Percentiles rank a stretch among this genome's conserved stretches.
These are phyloP conservation scores for Germaria angustata DNA, from an alignment of 2,888 invertebrate genomes.

Conservation along the genomic window DNA sequence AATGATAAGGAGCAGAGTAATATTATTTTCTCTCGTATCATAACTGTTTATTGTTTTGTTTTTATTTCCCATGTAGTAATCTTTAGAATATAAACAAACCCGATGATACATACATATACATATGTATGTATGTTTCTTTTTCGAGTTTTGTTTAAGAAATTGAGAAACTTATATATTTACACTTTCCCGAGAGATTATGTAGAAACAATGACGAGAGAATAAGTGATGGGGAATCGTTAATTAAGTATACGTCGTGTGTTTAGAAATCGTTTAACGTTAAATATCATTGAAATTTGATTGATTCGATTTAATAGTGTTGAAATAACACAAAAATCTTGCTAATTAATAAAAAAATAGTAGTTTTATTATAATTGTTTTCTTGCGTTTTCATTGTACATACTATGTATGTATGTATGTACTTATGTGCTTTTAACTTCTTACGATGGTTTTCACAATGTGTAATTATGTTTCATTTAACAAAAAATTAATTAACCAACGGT, in stretches of 20 bases:
- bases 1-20: neutral
- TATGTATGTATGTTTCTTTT: no score
- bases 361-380: neutral
- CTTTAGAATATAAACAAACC: conserved; percentile 25
- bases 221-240: conserved; percentile 21
- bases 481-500: no score
- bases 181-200: neutral
- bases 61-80: conserved; percentile 11
- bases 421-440: neutral
- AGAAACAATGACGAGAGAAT: neutral
- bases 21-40: conserved; percentile 2
- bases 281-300: conserved; percentile 43
- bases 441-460: no score
- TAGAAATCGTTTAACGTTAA: neutral
- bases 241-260: conserved; percentile 45
- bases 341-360: neutral
- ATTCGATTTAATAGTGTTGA: conserved; percentile 18
- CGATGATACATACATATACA: neutral
- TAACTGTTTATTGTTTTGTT: conserved; percentile 27
- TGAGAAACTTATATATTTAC: neutral
- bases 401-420: neutral
- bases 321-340: neutral
- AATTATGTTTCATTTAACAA: no score
- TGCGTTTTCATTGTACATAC: neutral
- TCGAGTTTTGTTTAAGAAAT: neutral